These are phyloP conservation scores for Habrosyne pyritoides DNA, from an alignment of 2,888 invertebrate species.

Conservation along the genomic window DNA sequence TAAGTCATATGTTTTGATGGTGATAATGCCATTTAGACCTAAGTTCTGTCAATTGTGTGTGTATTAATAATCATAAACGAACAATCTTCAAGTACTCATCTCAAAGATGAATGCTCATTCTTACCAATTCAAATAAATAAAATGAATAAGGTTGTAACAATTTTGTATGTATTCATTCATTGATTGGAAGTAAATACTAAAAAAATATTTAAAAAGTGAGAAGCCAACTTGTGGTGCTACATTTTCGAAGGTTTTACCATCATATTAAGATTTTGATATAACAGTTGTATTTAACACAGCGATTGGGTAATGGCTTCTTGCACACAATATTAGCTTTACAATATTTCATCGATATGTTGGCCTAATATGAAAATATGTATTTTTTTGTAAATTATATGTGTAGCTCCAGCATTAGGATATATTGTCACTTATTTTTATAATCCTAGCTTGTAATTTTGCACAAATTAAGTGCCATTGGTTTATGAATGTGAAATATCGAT, in stretches of 20 bases:
- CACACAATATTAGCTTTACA: slow-evolving; percentile 32
- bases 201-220: slow-evolving; percentile 68
- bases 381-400: not conserved
- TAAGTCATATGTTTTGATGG: not conserved
- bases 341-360: slow-evolving; percentile 39
- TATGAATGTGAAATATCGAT: slow-evolving; percentile 36
- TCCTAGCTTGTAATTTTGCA: slow-evolving; percentile 46
- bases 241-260: slow-evolving; percentile 80
- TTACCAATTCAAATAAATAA: not conserved
- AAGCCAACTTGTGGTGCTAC: slow-evolving; percentile 81
- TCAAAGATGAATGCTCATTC: not conserved
- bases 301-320: slow-evolving; percentile 64
- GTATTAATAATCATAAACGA: slow-evolving; percentile 24
- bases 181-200: slow-evolving; percentile 7
- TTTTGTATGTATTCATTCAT: not conserved
- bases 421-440: slow-evolving; percentile 26
- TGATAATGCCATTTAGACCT: not conserved
- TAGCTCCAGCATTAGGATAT: slow-evolving; percentile 13
- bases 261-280: slow-evolving; percentile 71
- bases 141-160: not conserved
- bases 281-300: slow-evolving; percentile 55
- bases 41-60: slow-evolving; percentile 15
- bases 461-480: slow-evolving; percentile 46
- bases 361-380: slow-evolving; percentile 42
- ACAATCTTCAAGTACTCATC: slow-evolving; percentile 18